phyloP scores from a whole-genome alignment of 2,113 vertebrate genomes.

The Nesoenas mayeri region DNA sequence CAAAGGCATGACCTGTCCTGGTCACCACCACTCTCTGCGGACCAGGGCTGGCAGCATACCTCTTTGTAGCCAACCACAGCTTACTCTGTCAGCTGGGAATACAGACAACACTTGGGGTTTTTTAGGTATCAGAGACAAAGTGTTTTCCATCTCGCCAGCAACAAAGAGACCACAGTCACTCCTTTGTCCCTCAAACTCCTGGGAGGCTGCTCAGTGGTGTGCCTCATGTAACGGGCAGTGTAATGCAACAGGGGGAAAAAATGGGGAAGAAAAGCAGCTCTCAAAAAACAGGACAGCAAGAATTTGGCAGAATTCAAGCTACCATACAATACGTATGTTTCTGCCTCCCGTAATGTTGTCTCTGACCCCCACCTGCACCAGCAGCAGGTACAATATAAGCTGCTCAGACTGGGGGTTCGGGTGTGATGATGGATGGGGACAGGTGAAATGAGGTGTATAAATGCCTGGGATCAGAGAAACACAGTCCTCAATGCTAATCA shows the following conservation, averaged over 20 bases:
- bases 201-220: rapidly evolving
- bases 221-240: rapidly evolving
- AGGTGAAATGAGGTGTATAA: background rate
- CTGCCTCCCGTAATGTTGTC: background rate
- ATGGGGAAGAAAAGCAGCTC: background rate
- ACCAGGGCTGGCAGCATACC: background rate
- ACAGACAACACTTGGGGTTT: background rate
- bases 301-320: background rate
- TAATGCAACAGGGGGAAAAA: background rate
- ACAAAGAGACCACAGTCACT: rapidly evolving
- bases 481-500: background rate
- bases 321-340: rapidly evolving
- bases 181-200: background rate
- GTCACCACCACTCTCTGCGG: background rate
- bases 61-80: background rate
- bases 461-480: background rate
- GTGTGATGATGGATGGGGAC: background rate
- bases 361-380: background rate
- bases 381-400: background rate
- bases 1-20: background rate
- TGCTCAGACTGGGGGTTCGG: background rate
- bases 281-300: background rate
- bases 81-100: background rate
- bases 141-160: background rate
- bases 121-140: background rate